Evolutionary conservation across 2,888 invertebrate genomes (phyloP).

Genomic region (Minunthozetes semirufus): DNA sequence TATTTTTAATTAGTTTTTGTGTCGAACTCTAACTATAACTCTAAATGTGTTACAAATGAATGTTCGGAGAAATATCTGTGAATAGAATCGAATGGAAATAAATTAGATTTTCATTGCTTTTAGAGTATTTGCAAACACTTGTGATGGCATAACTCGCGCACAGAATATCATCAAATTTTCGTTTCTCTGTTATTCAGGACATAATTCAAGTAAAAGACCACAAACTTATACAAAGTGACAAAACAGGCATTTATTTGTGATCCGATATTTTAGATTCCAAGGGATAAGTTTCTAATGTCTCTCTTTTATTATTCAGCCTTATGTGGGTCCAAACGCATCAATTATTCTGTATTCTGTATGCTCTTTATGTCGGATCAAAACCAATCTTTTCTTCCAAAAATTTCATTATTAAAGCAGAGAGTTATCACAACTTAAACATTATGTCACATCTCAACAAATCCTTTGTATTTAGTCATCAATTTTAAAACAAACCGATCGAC

Average conservation of each 20-base stretch:
- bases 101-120: neutral
- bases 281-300: neutral
- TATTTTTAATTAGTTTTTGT: conserved; percentile 3
- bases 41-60: neutral
- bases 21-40: neutral
- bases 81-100: neutral
- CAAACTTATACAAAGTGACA: neutral
- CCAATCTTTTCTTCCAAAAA: neutral
- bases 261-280: neutral
- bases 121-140: neutral
- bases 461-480: no score
- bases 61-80: neutral
- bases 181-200: neutral
- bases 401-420: neutral
- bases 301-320: neutral
- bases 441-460: no score
- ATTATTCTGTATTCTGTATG: no score
- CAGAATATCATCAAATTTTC: neutral
- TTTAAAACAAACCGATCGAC: no score
- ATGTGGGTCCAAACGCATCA: neutral
- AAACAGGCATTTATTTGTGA: conserved; percentile 9
- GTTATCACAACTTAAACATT: neutral
- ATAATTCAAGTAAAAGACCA: neutral
- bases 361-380: neutral
- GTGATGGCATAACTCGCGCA: neutral